Evolutionary conservation across 37 sponge, comb jelly and placozoan genomes (phyloP).

Genomic region (Cladorhizidae sp.): DNA sequence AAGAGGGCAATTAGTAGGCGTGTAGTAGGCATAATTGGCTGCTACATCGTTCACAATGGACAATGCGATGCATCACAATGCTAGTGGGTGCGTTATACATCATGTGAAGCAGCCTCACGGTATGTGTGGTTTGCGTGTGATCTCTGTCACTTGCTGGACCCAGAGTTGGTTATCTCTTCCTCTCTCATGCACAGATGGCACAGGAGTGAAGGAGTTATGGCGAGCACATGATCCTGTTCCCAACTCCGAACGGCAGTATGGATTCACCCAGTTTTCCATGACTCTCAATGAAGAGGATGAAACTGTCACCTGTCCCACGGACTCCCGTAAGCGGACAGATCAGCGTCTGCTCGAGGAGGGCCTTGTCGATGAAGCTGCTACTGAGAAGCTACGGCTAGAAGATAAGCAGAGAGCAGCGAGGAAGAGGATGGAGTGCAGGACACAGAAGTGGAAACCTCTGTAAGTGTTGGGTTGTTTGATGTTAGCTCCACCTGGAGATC

Average conservation of each 20-base stretch:
- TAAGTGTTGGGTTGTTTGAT: slow-evolving; percentile 17
- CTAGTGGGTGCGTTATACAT: no score
- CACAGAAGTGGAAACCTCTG: slow-evolving; percentile 72
- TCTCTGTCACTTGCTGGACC: no score
- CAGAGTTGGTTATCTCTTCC: no score
- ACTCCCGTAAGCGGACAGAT: slow-evolving; percentile 86
- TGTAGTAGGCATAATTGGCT: no score
- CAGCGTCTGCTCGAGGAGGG: slow-evolving; percentile 89
- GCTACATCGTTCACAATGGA: no score
- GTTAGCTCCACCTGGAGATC: no score
- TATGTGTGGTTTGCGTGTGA: no score
- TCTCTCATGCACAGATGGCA: slow-evolving; percentile 36
- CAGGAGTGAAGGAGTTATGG: slow-evolving; percentile 60
- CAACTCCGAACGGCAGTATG: slow-evolving; percentile 77
- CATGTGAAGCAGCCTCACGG: no score
- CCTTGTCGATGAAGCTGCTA: slow-evolving; percentile 76
- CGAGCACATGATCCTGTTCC: slow-evolving; percentile 47
- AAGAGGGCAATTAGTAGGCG: no score
- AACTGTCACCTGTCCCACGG: slow-evolving; percentile 79
- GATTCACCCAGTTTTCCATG: slow-evolving; percentile 89
- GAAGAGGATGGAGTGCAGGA: slow-evolving; percentile 42
- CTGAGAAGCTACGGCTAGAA: slow-evolving; percentile 88
- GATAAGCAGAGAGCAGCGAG: slow-evolving; percentile 93
- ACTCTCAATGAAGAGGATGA: slow-evolving; percentile 81
- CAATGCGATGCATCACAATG: no score